Percentiles rank a stretch among this genome's conserved stretches.
These are phyloP conservation scores for Chironomus striatipennis DNA, from an alignment of 1,140 invertebrate genomes.

Conservation along the genomic window DNA sequence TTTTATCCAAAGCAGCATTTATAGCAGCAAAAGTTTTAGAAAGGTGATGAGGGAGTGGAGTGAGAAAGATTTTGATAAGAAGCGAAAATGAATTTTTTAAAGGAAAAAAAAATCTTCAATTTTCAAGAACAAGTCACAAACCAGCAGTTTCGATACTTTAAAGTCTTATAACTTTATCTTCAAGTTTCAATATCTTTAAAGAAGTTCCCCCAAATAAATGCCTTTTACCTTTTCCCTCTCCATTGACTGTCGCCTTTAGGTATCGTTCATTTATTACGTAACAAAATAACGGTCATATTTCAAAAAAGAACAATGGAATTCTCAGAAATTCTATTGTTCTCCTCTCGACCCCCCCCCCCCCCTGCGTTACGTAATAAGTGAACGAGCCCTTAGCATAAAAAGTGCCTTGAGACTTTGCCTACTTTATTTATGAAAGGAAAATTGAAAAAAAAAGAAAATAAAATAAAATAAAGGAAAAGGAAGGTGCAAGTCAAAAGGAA, in stretches of 20 bases:
- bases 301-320: too few relatives aligned
- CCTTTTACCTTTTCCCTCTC: background rate
- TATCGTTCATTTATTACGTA: too few relatives aligned
- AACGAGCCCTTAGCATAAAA: background rate
- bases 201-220: too few relatives aligned
- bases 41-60: background rate
- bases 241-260: background rate
- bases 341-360: too few relatives aligned
- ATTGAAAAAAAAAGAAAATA: slow-evolving; percentile 7
- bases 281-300: too few relatives aligned
- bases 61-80: background rate
- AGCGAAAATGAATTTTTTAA: background rate
- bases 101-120: too few relatives aligned
- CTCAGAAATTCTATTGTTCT: too few relatives aligned
- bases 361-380: too few relatives aligned
- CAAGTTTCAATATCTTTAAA: too few relatives aligned
- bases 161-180: too few relatives aligned
- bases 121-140: too few relatives aligned
- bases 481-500: background rate
- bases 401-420: background rate
- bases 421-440: background rate
- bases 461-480: background rate
- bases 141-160: too few relatives aligned
- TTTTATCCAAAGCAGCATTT: background rate
- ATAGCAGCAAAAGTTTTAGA: background rate